Evolutionary conservation across 2,113 vertebrate species (phyloP).

Genomic region (Notothenia rossii): DNA sequence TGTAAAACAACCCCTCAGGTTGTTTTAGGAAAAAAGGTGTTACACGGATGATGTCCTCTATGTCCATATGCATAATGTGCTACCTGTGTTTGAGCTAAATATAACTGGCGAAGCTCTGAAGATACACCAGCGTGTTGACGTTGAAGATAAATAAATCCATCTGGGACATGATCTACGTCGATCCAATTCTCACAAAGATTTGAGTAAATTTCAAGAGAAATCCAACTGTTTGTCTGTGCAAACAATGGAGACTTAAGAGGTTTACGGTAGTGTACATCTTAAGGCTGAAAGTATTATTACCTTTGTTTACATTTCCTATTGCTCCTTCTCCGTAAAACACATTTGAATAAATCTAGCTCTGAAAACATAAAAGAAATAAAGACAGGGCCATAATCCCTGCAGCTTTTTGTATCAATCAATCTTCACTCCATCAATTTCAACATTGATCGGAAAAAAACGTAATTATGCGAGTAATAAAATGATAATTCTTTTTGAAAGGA

Average conservation of each 20-base stretch:
- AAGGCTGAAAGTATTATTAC: not conserved
- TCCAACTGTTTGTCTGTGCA: not conserved
- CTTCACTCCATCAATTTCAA: not conserved
- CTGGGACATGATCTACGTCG: slow-evolving; percentile 26
- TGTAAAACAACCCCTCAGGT: slow-evolving; percentile 69
- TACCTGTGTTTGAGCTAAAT: slow-evolving; percentile 36
- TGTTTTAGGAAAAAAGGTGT: slow-evolving; percentile 44
- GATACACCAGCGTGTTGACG: not conserved
- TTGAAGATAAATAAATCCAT: slow-evolving; percentile 26
- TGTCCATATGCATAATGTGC: slow-evolving; percentile 54
- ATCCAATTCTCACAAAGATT: slow-evolving; percentile 22
- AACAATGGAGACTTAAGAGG: slow-evolving; percentile 15
- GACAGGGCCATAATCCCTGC: not conserved
- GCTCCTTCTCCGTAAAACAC: not conserved
- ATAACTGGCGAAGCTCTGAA: slow-evolving; percentile 10
- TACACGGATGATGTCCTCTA: slow-evolving; percentile 32
- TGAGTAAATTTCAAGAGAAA: slow-evolving; percentile 44
- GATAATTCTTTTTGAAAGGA: slow-evolving; percentile 21
- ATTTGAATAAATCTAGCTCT: not conserved
- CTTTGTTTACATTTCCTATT: not conserved
- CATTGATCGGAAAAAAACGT: slow-evolving; percentile 12
- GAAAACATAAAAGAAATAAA: not conserved
- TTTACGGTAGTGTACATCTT: not conserved
- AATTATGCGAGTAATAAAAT: not conserved
- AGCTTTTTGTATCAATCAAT: not conserved